Evolutionary conservation across 2,113 vertebrate genomes (phyloP), one percentile per base, ranked within the genome.

Genomic region (Danionella cerebrum): DNA sequence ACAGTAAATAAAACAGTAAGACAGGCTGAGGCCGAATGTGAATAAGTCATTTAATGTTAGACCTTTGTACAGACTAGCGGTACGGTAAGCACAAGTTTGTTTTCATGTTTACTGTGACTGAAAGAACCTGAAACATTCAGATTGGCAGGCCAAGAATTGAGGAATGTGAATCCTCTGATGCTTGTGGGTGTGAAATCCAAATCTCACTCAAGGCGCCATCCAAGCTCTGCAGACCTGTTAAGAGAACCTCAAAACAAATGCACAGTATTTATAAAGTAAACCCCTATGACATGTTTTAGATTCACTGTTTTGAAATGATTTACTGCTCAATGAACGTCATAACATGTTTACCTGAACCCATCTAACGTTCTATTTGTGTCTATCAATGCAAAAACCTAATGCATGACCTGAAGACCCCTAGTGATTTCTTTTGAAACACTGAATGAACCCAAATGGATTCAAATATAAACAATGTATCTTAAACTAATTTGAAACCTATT

Each of bases 11-110:
- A n/a, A 16, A 16, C 42, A 68, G 38, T 45, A 48, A 58, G 53
- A 59, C 54, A 44, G 57, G 58, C 41, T 21, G n/a, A 21, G 24
- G 55, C 71, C 74, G 74, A 74, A 76, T 69, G 78, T 75, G 74
- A 25, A 64, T 16, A 39, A 33, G 53, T 55, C 55, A 69, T 77
- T 63, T 64, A 66, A 67, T 66, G 55, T 31, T 52, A 53, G 38
- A 58, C 55, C 55, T 65, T 71, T 68, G 47, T 60, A 55, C 50
- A 50, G 25, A 57, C n/a, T n/a, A n/a, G n/a, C n/a, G n/a, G n/a
- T n/a, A n/a, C n/a, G 74, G 76, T 75, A 80, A 78, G 76, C 27
- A 54, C 67, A 60, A 35, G 66, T 70, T 76, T 67, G 63, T 72
- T 78, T 76, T 78, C 41, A 75, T 67, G 70, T 69, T 42, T 36